Conservation (phyloP, 2,113 vertebrate genomes). For the Oceanodroma tethys region DNA sequence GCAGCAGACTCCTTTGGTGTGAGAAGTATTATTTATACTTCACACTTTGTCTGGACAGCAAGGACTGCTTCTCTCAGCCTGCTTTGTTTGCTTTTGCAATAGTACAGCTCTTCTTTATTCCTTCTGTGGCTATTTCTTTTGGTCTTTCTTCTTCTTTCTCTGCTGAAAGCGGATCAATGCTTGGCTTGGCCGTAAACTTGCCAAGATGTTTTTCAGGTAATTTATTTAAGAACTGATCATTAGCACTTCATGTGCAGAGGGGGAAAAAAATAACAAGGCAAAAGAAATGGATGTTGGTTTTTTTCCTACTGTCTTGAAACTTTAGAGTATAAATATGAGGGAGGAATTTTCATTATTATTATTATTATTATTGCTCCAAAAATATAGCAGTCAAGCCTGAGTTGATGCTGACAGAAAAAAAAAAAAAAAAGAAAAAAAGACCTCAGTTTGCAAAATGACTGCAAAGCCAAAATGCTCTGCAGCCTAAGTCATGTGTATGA, state of each 20-base stretch:
- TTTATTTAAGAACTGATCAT: background rate
- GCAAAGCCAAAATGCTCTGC: background rate
- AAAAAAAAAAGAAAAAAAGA: too few relatives aligned
- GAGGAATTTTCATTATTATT: background rate
- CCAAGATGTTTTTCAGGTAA: background rate
- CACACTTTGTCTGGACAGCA: background rate
- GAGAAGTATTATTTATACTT: background rate
- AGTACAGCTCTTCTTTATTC: background rate
- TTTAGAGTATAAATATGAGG: background rate
- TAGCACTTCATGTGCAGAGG: background rate
- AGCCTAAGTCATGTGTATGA: background rate
- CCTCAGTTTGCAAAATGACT: background rate
- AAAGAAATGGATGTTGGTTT: background rate
- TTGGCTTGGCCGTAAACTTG: background rate
- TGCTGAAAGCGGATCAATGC: background rate
- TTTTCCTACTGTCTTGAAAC: background rate
- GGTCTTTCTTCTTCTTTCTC: background rate
- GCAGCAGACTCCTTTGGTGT: background rate
- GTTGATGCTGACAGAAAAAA: background rate
- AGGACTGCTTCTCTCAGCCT: background rate
- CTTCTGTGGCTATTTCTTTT: background rate
- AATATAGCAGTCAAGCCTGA: background rate
- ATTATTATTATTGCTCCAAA: background rate
- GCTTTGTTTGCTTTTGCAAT: background rate
- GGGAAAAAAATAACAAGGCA: background rate